Evolutionary conservation across 2,113 vertebrate species (phyloP).

Genomic region (Ginglymostoma cirratum): DNA sequence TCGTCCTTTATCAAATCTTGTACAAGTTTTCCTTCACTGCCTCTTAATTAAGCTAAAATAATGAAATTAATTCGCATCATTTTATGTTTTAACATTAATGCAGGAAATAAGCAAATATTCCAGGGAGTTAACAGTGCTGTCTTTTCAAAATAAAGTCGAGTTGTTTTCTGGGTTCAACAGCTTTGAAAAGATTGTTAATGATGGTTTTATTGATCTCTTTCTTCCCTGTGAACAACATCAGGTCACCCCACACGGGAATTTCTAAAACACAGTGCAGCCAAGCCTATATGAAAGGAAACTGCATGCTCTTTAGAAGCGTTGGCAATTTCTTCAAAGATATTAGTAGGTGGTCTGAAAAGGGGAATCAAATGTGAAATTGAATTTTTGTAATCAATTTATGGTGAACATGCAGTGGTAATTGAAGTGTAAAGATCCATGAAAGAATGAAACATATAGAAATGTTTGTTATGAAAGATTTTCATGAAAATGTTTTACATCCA

Average conservation of each 20-base stretch:
- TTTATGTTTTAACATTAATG: not conserved
- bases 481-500: not conserved
- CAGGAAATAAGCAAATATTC: not conserved
- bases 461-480: not conserved
- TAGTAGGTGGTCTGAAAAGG: not conserved
- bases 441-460: not conserved
- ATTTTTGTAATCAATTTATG: not conserved
- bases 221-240: not conserved
- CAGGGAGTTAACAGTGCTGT: not conserved
- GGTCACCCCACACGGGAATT: not conserved
- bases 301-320: not conserved
- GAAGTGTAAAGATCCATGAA: not conserved
- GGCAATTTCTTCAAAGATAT: not conserved
- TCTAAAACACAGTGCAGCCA: not conserved
- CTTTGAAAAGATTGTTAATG: not conserved
- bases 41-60: not conserved
- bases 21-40: not conserved
- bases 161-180: not conserved
- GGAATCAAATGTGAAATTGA: constrained; percentile 3
- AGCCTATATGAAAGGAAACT: not conserved
- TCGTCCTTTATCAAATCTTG: not conserved
- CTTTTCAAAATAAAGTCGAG: not conserved
- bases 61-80: not conserved
- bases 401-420: not conserved
- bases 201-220: constrained; percentile 7